Base-by-base conservation (phyloP, 2,113 vertebrate species). In the Pseudolaguvia tuberculata region DNA sequence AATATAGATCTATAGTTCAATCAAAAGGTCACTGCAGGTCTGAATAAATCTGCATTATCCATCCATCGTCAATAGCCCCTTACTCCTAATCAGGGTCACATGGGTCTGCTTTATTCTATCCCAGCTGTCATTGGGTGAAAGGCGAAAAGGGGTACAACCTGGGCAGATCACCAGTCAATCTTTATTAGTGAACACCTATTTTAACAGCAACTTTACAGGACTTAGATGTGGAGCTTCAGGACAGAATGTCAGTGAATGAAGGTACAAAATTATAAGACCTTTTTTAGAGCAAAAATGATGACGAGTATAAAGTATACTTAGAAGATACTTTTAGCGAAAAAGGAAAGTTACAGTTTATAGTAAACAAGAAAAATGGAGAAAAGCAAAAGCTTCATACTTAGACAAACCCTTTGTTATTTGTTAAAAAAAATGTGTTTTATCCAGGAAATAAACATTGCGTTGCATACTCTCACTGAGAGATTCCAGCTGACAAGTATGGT, bases 371-470 rank as follows among this genome's bases (percentile, higher is more conserved):
- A 21, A 76, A n/a, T n/a, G n/a, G n/a, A n/a, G n/a, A n/a, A n/a
- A n/a, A n/a, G n/a, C n/a, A 63, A 42, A 4, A 69, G 39, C 35
- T 70, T 20, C 79, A 72, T 81, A 75, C 79, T 63, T 55, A 78
- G 71, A 81, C 79, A 75, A 77, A 75, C 72, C 72, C 29, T 59
- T 12, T 39, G 2, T 45, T 31, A 70, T 27, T 42, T 61, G 52
- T 72, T 58, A 42, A 27, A 56, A 17, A 27, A 29, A 14, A 35
- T n/a, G n/a, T 67, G 50, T 21, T 48, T 69, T 62, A 42, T 31
- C 8, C 35, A n/a, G 53, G 20, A 58, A 52, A 51, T 20, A 42
- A n/a, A 51, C 21, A 29, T 6, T 51, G 5, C 29, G 18, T 18
- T 48, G 45, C 27, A 47, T 45, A 45, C 59, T 15, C 39, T 62